phyloP scores from a whole-genome alignment of 2,888 invertebrate genomes.

The Boloria euphrosyne region DNA sequence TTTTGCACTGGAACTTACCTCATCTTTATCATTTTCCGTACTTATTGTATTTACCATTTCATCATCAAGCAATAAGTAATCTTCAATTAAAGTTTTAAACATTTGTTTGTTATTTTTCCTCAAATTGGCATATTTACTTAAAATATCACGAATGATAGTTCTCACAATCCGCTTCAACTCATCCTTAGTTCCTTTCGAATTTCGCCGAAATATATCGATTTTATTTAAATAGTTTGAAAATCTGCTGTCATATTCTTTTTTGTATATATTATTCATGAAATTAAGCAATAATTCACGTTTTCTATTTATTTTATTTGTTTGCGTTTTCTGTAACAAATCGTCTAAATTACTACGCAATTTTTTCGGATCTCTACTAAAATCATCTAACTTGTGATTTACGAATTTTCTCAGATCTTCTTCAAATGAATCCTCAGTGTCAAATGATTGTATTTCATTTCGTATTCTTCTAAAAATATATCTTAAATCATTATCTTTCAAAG shows the following conservation, averaged over 20 bases:
- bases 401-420: constrained; percentile 41
- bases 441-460: constrained; percentile 51
- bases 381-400: constrained; percentile 45
- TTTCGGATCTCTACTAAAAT: constrained; percentile 37
- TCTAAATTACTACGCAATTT: constrained; percentile 45
- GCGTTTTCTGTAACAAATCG: constrained; percentile 33
- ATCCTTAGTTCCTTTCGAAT: constrained; percentile 40
- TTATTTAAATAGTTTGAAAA: constrained; percentile 46
- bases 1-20: too few relatives aligned
- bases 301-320: constrained; percentile 34
- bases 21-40: neutral
- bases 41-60: neutral
- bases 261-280: constrained; percentile 55
- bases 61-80: neutral
- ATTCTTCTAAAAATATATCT: constrained; percentile 46
- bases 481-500: constrained; percentile 52
- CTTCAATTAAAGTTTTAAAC: constrained; percentile 43
- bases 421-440: constrained; percentile 51
- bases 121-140: constrained; percentile 53
- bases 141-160: constrained; percentile 48
- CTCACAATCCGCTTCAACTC: constrained; percentile 47
- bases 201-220: constrained; percentile 46
- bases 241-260: constrained; percentile 39
- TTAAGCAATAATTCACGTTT: constrained; percentile 41
- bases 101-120: constrained; percentile 43